phyloP scores from a whole-genome alignment of 2,113 vertebrate species.

The Rhinopomastus cyanomelas region DNA sequence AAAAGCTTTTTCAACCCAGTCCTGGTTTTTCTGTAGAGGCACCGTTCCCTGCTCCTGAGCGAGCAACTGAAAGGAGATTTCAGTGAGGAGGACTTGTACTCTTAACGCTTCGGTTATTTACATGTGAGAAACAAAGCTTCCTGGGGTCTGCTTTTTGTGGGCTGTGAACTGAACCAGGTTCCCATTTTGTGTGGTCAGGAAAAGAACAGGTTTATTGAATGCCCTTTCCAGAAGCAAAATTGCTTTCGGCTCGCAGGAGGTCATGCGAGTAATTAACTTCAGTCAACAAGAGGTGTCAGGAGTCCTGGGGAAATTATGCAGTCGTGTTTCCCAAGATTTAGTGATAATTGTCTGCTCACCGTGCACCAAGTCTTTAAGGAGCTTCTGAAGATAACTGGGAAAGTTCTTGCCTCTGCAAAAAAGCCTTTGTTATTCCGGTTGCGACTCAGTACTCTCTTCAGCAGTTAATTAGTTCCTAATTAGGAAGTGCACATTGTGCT shows the following conservation, averaged over 20 bases:
- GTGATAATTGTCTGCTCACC: conserved; percentile 54
- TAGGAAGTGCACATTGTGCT: neutral
- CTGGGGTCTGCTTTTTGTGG: neutral
- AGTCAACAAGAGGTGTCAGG: conserved; percentile 50
- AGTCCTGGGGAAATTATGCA: conserved; percentile 41
- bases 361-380: conserved; percentile 25
- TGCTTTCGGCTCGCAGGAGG: conserved; percentile 15
- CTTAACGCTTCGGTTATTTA: neutral
- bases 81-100: neutral
- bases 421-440: neutral
- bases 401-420: conserved; percentile 1
- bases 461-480: conserved; percentile 36
- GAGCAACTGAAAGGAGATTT: neutral
- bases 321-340: conserved; percentile 33
- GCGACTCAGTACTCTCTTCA: neutral
- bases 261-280: conserved; percentile 63
- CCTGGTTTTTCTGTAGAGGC: neutral
- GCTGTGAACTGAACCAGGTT: conserved; percentile 6
- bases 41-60: neutral
- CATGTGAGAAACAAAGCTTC: neutral
- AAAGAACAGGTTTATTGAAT: conserved; percentile 20
- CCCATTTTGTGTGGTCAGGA: neutral
- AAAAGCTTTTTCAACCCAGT: neutral
- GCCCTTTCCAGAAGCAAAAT: conserved; percentile 15
- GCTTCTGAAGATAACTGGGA: neutral